A percentile compares a stretch with the other conserved stretches of the same genome.
phyloP scores from a whole-genome alignment of 2,113 vertebrate genomes.

The Aix galericulata region DNA sequence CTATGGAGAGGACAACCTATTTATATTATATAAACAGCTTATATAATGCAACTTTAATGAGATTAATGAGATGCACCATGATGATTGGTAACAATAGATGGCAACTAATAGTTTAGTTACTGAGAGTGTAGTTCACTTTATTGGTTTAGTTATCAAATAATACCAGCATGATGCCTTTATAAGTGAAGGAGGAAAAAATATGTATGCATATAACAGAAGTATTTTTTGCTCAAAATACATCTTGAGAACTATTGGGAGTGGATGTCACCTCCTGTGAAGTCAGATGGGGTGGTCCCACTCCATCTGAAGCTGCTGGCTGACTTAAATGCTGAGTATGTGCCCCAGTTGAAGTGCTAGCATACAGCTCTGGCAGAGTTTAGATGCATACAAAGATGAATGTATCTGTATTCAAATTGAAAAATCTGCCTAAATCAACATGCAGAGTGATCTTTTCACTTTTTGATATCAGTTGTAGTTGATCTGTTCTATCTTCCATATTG shows the following conservation, averaged over 20 bases:
- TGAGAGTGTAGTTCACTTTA: neutral
- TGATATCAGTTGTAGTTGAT: neutral
- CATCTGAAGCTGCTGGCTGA: neutral
- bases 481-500: neutral
- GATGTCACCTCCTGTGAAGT: neutral
- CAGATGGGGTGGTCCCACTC: neutral
- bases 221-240: neutral
- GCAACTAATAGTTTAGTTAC: neutral
- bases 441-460: neutral
- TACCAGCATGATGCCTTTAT: accelerated
- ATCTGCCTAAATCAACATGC: neutral
- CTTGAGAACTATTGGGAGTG: neutral
- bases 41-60: neutral
- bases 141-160: neutral
- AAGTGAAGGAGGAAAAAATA: neutral
- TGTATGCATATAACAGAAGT: neutral
- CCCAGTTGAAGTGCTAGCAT: neutral
- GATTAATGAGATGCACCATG: neutral
- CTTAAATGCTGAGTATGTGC: neutral
- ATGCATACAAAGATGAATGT: neutral
- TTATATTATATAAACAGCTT: neutral
- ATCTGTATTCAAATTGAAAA: neutral
- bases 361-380: neutral
- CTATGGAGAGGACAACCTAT: neutral
- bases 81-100: neutral